Evolutionary conservation across 2,797 vertebrate species (phyloP).

Genomic region (Cyclura pinguis): DNA sequence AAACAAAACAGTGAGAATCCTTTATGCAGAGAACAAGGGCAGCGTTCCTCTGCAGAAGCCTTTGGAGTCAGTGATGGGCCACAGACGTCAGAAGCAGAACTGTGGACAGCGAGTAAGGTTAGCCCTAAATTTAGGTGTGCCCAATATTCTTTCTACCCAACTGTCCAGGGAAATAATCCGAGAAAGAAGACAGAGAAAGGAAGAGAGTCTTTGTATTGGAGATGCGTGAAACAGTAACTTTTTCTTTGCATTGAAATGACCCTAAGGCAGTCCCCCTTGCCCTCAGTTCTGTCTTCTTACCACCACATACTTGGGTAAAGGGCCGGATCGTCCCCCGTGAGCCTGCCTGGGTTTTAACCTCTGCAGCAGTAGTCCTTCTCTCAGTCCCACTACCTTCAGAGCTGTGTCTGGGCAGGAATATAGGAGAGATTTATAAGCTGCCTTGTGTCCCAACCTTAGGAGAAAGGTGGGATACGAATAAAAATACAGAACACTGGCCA

Average conservation of each 20-base stretch:
- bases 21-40: conserved; percentile 89
- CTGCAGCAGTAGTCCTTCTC: no score
- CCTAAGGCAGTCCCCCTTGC: neutral
- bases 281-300: neutral
- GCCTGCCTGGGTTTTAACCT: no score
- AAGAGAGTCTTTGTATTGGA: neutral
- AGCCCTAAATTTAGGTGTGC: neutral
- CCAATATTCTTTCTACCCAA: neutral
- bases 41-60: conserved; percentile 75
- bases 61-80: conserved; percentile 83
- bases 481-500: neutral
- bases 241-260: no score
- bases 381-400: no score
- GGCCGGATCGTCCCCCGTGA: no score
- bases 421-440: no score
- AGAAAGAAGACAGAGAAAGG: no score
- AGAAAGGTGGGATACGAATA: no score
- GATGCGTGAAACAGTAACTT: no score
- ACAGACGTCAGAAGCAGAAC: conserved; percentile 38
- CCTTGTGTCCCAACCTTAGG: no score
- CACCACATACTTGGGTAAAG: neutral
- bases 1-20: conserved; percentile 31
- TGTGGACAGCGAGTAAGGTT: no score
- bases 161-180: neutral
- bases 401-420: no score